Evolutionary conservation across 2,888 invertebrate genomes (phyloP), one percentile per base, ranked within the genome.

Genomic region (Chloroclysta siterata): DNA sequence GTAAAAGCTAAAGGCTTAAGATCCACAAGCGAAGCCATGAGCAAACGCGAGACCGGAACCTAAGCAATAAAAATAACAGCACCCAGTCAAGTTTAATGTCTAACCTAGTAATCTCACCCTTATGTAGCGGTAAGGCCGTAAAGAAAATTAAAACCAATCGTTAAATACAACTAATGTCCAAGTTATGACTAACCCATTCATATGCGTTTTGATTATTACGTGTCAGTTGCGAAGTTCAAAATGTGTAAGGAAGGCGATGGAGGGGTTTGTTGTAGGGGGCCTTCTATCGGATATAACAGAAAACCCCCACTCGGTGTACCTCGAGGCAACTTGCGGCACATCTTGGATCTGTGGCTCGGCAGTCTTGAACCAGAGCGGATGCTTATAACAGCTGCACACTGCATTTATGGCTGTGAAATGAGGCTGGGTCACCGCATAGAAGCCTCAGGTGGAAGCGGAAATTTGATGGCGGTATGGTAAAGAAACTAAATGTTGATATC

Each of bases 341-440:
- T 6, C 28, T 4, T 76, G 69, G 72, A 66, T 72, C 0, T 83
- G 80, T 48, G 79, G 81, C 0, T 63, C 73, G 0, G 73, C 81
- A 0, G 61, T 82, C 7, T 39, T 82, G 17, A 80, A 78, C 44
- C 79, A 81, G n/a, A n/a, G 22, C 54, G 58, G 7, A 41, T 80
- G 0, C 4, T 76, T 5, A 13, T 82, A 14, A 79, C 82, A 0
- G 79, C 79, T 0, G 80, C 72, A 0, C 79, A 79, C 39, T 80
- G 81, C 52, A 0, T 79, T 0, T 5, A 17, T 0, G 52, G 17
- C 0, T 74, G 75, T 11, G 7, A 51, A 3, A 2, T 53, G 1
- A 11, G 14, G 11, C 11, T 13, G 1, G 17, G 52, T 0, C 53
- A 65, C 58, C 7, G 3, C 39, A 28, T 65, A 7, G 41, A 53